Evolutionary conservation across 1,140 invertebrate genomes (phyloP), one percentile per base, ranked within the genome.

Genomic region (Nomia melanderi): DNA sequence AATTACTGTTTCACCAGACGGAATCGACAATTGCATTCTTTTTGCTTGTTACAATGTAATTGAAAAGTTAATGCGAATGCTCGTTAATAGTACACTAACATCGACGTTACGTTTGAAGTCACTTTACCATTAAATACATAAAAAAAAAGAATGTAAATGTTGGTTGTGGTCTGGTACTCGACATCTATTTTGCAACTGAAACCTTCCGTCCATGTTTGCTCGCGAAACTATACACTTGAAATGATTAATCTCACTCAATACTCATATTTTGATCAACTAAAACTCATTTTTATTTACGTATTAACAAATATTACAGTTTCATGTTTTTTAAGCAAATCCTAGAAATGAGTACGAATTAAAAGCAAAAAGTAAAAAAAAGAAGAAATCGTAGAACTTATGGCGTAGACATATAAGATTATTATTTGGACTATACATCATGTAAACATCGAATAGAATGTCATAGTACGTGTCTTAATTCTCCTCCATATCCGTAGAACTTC

Each of bases 1-100:
- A n/a, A n/a, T 50, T 76, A 57, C 70, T 60, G 57, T 66, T 81
- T 75, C n/a, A 83, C 31, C 81, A 83, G 82, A 83, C 77, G 77
- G 82, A 84, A 75, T 77, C 64, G 72, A 77, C 53, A 71, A 79
- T 74, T 54, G 63, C 62, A 59, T 56, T 70, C 47, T 56, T 27
- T 73, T 77, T 79, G 44, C 60, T 82, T 60, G 59, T 77, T 79
- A 80, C 27, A 64, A 70, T 83, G 44, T 64, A 83, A 69, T 71
- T 47, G 66, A 83, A 83, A 83, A 72, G 72, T 76, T 25, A 44
- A 79, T 50, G 65, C 53, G 64, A 75, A 65, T 76, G 53, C 20
- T 74, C 29, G 60, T 64, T 57, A 60, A 64, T 39, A 78, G 36
- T 76, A 60, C 39, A 53, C 47, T 73, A 70, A 70, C 74, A 50